A percentile compares a stretch with the other conserved stretches of the same genome.
Conservation (phyloP, 2,888 invertebrate genomes). For the Erynnis tages region DNA sequence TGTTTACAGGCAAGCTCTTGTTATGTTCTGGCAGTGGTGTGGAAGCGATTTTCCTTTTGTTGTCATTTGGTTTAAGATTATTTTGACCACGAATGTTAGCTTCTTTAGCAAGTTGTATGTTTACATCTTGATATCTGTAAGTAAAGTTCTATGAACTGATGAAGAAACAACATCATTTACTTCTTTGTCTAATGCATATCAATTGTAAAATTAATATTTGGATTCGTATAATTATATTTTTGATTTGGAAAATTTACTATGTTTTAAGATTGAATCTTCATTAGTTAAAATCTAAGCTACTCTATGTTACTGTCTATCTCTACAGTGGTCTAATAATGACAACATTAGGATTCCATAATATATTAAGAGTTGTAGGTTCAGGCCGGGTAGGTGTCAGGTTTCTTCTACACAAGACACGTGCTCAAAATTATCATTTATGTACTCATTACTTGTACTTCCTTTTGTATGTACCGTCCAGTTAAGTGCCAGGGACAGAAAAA, state of each 20-base stretch:
- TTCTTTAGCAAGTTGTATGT: conserved; percentile 18
- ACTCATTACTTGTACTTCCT: conserved; percentile 81
- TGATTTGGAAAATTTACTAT: conserved; percentile 4
- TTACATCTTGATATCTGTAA: conserved; percentile 22
- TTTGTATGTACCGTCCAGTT: conserved; percentile 61
- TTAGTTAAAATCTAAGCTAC: conserved; percentile 44
- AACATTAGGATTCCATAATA: conserved; percentile 56
- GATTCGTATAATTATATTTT: background rate
- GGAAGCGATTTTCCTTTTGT: conserved; percentile 33
- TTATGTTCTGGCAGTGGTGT: conserved; percentile 28
- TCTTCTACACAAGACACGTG: conserved; percentile 78
- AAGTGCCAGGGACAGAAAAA: conserved; percentile 75
- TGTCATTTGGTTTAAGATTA: conserved; percentile 26
- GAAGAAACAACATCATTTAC: conserved; percentile 35
- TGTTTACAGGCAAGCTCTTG: conserved; percentile 23
- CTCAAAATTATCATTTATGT: conserved; percentile 72
- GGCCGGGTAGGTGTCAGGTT: conserved; percentile 63
- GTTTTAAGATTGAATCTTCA: conserved; percentile 46
- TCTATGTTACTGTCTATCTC: conserved; percentile 48
- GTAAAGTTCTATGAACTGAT: conserved; percentile 33
- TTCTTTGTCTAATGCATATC: background rate
- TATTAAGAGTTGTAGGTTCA: conserved; percentile 42
- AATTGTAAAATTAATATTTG: background rate
- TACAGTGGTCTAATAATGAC: conserved; percentile 66
- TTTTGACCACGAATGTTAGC: conserved; percentile 30